phyloP scores from a whole-genome alignment of 2,888 invertebrate species.

The Campoplex nolae region DNA sequence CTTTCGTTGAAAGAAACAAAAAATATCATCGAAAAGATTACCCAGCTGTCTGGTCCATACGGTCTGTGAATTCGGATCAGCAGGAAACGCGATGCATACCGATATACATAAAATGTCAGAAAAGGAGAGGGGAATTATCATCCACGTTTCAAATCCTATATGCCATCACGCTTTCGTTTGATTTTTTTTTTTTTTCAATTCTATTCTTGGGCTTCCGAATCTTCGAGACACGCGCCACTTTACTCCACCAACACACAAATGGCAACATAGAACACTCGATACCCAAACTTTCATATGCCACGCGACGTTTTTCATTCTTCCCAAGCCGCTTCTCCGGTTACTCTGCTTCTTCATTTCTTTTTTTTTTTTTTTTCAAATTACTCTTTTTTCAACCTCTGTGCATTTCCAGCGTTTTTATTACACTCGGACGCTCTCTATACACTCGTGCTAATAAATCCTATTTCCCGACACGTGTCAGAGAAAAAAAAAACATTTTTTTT shows the following conservation, averaged over 20 bases:
- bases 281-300: constrained; percentile 24
- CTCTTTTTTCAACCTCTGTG: constrained; percentile 16
- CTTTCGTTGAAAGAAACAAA: constrained; percentile 25
- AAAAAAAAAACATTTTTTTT: neutral
- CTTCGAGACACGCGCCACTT: constrained; percentile 62
- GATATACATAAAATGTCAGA: constrained; percentile 20
- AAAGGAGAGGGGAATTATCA: constrained; percentile 29
- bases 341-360: constrained; percentile 14
- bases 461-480: neutral
- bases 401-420: constrained; percentile 47
- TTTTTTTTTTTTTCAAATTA: neutral
- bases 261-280: constrained; percentile 6
- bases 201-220: constrained; percentile 64
- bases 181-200: constrained; percentile 2
- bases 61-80: constrained; percentile 27
- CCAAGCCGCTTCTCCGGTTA: constrained; percentile 56
- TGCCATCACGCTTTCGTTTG: neutral
- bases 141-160: neutral
- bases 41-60: constrained; percentile 47
- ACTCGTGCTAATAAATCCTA: neutral
- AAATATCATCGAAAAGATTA: constrained; percentile 40
- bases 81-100: neutral
- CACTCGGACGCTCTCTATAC: constrained; percentile 14
- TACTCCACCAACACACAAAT: constrained; percentile 22
- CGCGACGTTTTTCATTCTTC: constrained; percentile 32